Evolutionary conservation across 2,113 vertebrate species (phyloP).

Genomic region (Pyrgilauda ruficollis): DNA sequence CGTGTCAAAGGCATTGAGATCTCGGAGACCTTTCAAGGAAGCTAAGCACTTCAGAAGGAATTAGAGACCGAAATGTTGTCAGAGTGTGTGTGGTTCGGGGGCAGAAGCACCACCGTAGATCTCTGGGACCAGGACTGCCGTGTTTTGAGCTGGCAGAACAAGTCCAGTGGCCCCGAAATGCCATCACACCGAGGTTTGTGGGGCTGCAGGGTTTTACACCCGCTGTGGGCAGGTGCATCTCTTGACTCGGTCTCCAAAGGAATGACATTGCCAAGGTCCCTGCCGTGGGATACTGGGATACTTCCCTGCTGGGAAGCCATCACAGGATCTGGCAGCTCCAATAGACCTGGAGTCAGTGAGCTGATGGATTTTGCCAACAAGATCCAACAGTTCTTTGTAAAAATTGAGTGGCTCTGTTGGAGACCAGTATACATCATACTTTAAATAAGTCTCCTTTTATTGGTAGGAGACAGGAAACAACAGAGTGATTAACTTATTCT

Average conservation of each 20-base stretch:
- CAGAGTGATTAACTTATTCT: conserved; percentile 21
- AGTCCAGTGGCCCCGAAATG: fast-evolving
- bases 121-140: fast-evolving
- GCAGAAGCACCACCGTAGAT: fast-evolving
- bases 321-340: neutral
- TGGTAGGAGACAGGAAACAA: conserved; percentile 33
- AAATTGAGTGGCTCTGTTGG: neutral
- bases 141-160: neutral
- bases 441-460: neutral
- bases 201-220: neutral
- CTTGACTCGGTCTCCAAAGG: neutral
- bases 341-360: neutral
- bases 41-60: neutral
- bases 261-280: neutral
- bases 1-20: fast-evolving
- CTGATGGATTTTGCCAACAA: neutral
- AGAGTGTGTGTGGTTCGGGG: neutral
- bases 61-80: too few relatives aligned
- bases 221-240: fast-evolving
- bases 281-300: neutral
- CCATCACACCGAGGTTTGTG: neutral
- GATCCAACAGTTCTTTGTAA: neutral
- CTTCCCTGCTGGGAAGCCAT: neutral
- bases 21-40: neutral
- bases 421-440: neutral